Base-by-base conservation (phyloP, 2,113 vertebrate species). In the Edolisoma coerulescens region DNA sequence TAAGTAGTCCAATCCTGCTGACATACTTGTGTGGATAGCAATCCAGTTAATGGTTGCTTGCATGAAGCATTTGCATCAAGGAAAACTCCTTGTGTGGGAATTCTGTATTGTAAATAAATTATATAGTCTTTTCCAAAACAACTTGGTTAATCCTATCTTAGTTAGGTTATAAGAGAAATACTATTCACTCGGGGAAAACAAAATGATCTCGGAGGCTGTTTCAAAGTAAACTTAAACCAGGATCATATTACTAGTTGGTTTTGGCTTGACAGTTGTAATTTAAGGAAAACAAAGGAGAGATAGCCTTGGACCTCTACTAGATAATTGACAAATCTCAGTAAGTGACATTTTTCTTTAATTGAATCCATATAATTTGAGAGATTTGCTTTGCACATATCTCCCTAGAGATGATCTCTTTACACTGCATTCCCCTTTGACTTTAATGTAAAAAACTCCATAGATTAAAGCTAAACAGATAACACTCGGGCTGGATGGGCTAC, bases 291-390 rank as follows among this genome's bases (percentile, higher is more conserved):
- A 73, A 87, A 41, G 47, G 50, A 87, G 28, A 56, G 11, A 24
- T 21, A 85, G 15, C 28, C 65, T 84, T 69, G n/a, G 70, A 76
- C 41, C n/a, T 89, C 76, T 69, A 59, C 10, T 91, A 87, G 63
- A 50, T 79, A 93, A 87, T 33, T 61, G 61, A 87, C 21, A 79
- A 76, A 91, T 87, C 81, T 94, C 81, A 91, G 50, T 50, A 87
- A 95, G 53, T 73, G 61, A 85, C 23, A 20, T 45, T 93, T 84
- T 85, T 39, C 28, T 89, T 95, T 95, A 93, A 94, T 76, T 80
- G 61, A 79, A 85, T 84, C 41, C 16, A 35, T 68, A 79, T 60
- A 54, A 79, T 89, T 85, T 73, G 61, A 82, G 52, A 82, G 85
- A 64, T 41, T 56, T 75, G 11, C 54, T 81, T 84, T 81, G 28